phyloP scores from a whole-genome alignment of 1,140 invertebrate genomes.

The Coelopa frigida region DNA sequence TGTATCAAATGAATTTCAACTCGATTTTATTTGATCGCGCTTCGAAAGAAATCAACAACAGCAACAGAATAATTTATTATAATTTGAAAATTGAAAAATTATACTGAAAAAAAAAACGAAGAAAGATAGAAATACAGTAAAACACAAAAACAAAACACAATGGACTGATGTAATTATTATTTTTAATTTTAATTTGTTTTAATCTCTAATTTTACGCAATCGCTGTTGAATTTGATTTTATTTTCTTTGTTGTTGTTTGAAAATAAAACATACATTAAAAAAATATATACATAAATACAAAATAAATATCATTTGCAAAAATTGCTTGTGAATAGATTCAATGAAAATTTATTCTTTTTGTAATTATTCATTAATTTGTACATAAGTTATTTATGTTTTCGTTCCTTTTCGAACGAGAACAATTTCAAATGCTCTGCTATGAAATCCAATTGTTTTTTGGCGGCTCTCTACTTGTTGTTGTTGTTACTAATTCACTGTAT shows the following conservation, averaged over 20 bases:
- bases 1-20: no score
- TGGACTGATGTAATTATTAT: slow-evolving; percentile 7
- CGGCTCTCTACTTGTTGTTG: no score
- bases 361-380: neutral
- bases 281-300: slow-evolving; percentile 1
- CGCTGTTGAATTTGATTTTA: neutral
- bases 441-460: no score
- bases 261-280: neutral
- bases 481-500: no score
- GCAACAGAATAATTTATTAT: no score
- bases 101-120: slow-evolving; percentile 1
- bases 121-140: neutral
- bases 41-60: no score
- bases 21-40: no score
- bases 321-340: neutral
- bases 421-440: no score
- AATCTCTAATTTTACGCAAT: neutral
- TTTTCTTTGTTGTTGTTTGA: neutral
- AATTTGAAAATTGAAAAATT: neutral
- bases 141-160: slow-evolving; percentile 2
- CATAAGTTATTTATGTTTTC: neutral
- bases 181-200: neutral
- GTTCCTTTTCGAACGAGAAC: no score
- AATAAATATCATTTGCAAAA: neutral
- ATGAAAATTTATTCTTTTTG: slow-evolving; percentile 2